Evolutionary conservation across 2,888 invertebrate genomes (phyloP), one percentile per base, ranked within the genome.

Genomic region (Papilio gigon): DNA sequence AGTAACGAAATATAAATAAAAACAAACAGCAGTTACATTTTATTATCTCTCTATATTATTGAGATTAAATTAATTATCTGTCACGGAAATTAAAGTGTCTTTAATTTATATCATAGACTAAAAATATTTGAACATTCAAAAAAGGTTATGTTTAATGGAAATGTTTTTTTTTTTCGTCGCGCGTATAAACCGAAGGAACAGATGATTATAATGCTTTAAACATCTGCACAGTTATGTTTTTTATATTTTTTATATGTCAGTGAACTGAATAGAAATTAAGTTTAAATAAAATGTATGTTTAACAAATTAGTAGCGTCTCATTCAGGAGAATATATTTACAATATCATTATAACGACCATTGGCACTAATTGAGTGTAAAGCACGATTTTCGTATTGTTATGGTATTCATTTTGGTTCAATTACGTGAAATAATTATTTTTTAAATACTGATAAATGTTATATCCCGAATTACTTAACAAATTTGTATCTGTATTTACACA

Each of bases 401-500:
- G 88, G 89, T 90, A 82, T 86, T 83, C 79, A 83, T 84, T 90
- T 90, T 90, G 89, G 90, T 89, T 87, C 86, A 74, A 78, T 79
- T 72, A 71, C 62, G 64, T 65, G 66, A 56, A 71, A 42, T 58
- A 64, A 56, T 58, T 22, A 47, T 25, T 69, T 61, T 37, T 30
- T 44, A 33, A 70, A 67, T 47, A 56, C 25, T n/a, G n/a, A n/a
- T n/a, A n/a, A n/a, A n/a, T n/a, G n/a, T n/a, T n/a, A n/a, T n/a
- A 63, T 42, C 35, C 68, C 33, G 40, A 64, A 59, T 64, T 63
- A 63, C 27, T 65, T 65, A 69, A 67, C 68, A 71, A 68, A 72
- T 88, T 87, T 87, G 85, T 86, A 86, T 80, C 82, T 77, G 78
- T 90, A 92, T 90, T 82, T 90, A 92, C 91, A 92, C 88, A 89